These are phyloP conservation scores for Xenentodon cancila DNA, from an alignment of 2,797 vertebrate genomes.

Conservation along the genomic window DNA sequence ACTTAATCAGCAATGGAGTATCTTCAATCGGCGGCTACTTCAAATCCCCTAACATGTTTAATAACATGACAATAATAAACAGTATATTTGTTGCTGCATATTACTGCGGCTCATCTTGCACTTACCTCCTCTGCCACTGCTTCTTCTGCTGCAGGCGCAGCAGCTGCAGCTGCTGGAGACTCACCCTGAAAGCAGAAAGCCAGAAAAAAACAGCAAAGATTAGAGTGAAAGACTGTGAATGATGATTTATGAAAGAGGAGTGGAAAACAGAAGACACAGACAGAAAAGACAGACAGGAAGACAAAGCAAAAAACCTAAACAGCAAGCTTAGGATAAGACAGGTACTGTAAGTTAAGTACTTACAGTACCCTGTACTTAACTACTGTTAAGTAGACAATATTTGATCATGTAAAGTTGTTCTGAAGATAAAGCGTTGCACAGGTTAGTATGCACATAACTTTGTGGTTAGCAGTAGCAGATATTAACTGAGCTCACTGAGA, in stretches of 20 bases:
- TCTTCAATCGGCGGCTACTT: too few relatives aligned
- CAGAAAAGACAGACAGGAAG: slow-evolving; percentile 47
- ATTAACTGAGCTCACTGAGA: slow-evolving; percentile 27
- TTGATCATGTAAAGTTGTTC: slow-evolving; percentile 10
- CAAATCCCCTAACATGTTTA: too few relatives aligned
- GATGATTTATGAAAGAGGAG: background rate
- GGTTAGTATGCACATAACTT: slow-evolving; percentile 15
- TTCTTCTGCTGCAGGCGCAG: slow-evolving; percentile 45
- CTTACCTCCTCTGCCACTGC: slow-evolving; percentile 60
- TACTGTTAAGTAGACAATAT: slow-evolving; percentile 28
- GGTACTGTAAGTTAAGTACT: slow-evolving; percentile 17
- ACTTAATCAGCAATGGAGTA: too few relatives aligned
- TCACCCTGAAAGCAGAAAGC: slow-evolving; percentile 64
- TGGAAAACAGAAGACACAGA: slow-evolving; percentile 48
- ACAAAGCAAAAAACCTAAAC: slow-evolving; percentile 37
- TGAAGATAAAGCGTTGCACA: slow-evolving; percentile 34
- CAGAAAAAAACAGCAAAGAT: slow-evolving; percentile 16
- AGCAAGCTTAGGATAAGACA: slow-evolving; percentile 23
- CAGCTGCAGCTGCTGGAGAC: slow-evolving; percentile 51
- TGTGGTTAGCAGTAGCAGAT: slow-evolving; percentile 48
- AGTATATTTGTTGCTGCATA: background rate
- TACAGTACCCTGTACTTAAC: too few relatives aligned
- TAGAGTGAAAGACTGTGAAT: slow-evolving; percentile 3
- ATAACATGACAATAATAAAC: too few relatives aligned
- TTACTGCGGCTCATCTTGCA: background rate